Percentiles rank a stretch among this genome's conserved stretches.
Conservation (phyloP, 1,140 invertebrate genomes). For the Microplitis demolitor region DNA sequence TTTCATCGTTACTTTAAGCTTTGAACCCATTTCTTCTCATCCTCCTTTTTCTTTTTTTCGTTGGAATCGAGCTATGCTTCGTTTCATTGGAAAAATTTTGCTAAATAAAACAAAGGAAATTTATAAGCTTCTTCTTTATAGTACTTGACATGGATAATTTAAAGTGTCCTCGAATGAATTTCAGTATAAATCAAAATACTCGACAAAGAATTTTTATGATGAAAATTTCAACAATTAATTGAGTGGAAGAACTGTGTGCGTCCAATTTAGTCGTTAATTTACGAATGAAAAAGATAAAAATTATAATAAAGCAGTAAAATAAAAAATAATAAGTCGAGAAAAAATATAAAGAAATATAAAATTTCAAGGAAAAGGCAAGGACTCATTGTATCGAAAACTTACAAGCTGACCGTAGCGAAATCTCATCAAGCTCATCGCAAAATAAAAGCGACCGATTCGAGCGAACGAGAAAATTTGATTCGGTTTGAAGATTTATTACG, state of each 20-base stretch:
- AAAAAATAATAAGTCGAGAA: background rate
- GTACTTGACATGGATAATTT: background rate
- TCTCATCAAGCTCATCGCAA: constrained; percentile 29
- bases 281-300: background rate
- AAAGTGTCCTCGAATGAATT: constrained; percentile 8
- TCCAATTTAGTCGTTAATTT: background rate
- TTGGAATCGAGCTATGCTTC: constrained; percentile 11
- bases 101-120: background rate
- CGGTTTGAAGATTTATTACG: constrained; percentile 43
- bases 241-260: background rate
- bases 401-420: constrained; percentile 31
- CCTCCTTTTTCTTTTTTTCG: background rate
- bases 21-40: too few relatives aligned
- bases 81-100: background rate
- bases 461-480: constrained; percentile 29
- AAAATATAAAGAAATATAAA: too few relatives aligned
- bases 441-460: constrained; percentile 7
- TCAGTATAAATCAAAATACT: background rate
- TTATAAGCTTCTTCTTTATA: background rate
- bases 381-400: background rate
- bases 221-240: background rate
- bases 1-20: background rate
- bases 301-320: background rate
- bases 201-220: background rate
- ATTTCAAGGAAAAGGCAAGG: background rate